Conservation (phyloP, 2,797 vertebrate species). For the Pogonophryne albipinna region DNA sequence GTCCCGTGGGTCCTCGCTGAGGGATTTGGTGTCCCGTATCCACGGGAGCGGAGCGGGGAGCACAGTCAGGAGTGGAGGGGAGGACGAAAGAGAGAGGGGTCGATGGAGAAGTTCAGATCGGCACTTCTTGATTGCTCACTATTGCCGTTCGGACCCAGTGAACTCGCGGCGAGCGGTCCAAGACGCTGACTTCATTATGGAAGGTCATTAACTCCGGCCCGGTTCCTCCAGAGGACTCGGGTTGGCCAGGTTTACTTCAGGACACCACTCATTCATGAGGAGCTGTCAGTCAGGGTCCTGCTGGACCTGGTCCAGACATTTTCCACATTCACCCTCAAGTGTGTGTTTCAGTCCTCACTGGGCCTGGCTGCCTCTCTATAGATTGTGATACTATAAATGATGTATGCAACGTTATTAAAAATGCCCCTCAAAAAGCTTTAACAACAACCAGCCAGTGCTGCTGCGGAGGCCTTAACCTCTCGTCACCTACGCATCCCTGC, state of each 20-base stretch:
- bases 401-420: conserved; percentile 61
- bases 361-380: conserved; percentile 33
- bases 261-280: conserved; percentile 76
- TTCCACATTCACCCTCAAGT: conserved; percentile 71
- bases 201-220: conserved; percentile 75
- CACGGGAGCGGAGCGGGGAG: conserved; percentile 80
- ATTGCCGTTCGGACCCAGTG: conserved; percentile 70
- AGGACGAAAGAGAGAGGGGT: conserved; percentile 42
- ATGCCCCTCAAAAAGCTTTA: conserved; percentile 20
- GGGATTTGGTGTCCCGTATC: conserved; percentile 83
- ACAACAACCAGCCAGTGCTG: conserved; percentile 1
- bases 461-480: conserved; percentile 20
- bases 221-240: conserved; percentile 59
- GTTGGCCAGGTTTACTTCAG: conserved; percentile 73
- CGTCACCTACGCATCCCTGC: conserved; percentile 19
- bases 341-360: conserved; percentile 52
- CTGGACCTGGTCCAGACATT: conserved; percentile 72
- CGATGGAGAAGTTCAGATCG: conserved; percentile 55
- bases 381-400: conserved; percentile 51
- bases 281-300: conserved; percentile 70
- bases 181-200: conserved; percentile 76
- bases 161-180: conserved; percentile 72
- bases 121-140: conserved; percentile 70
- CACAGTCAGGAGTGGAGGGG: conserved; percentile 51
- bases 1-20: conserved; percentile 72